Evolutionary conservation across 2,797 vertebrate genomes (phyloP), one percentile per base, ranked within the genome.

Genomic region (Vipera ursinii): DNA sequence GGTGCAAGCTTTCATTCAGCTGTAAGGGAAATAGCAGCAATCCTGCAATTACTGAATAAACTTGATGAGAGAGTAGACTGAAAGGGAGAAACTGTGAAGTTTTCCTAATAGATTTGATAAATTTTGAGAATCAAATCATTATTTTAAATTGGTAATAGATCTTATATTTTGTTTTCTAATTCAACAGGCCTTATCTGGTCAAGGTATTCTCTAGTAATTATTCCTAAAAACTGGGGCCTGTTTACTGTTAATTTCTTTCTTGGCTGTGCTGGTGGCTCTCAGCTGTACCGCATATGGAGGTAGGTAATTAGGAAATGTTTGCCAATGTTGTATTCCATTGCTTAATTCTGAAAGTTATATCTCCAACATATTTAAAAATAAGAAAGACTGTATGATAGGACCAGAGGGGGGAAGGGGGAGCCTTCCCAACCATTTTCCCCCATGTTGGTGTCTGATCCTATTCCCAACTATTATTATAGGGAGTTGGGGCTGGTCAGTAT

Each of bases 161-260:
- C 28, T 15, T 15, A 6, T 32, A 61, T 22, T 90, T 93, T 95
- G n/a, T 86, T 86, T 89, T 95, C 95, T 94, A 5, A 93, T 95
- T 96, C 92, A 91, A 95, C 97, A 99, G 99, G 99, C 22, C 98
- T 99, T 61, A 98, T 99, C 97, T 99, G 99, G 99, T 99, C 99
- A 96, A 98, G 99, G 95, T 99, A 99, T 96, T 99, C 99, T 4
- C 97, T 99, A 97, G 99, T 99, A 95, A 99, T 99, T 94, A 99
- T 99, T 96, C 99, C 99, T 0, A 99, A 99, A 97, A 99, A 99
- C 97, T 99, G 99, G 99, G 99, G 98, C 96, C 98, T 99, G 56
- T 99, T 99, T 95, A 98, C 98, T 56, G 99, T 99, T 95, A 99
- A 99, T 97, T 99, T 99, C 97, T 99, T 99, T 92, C 96, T 99